phyloP scores from a whole-genome alignment of 2,113 vertebrate species.

The Naja naja region DNA sequence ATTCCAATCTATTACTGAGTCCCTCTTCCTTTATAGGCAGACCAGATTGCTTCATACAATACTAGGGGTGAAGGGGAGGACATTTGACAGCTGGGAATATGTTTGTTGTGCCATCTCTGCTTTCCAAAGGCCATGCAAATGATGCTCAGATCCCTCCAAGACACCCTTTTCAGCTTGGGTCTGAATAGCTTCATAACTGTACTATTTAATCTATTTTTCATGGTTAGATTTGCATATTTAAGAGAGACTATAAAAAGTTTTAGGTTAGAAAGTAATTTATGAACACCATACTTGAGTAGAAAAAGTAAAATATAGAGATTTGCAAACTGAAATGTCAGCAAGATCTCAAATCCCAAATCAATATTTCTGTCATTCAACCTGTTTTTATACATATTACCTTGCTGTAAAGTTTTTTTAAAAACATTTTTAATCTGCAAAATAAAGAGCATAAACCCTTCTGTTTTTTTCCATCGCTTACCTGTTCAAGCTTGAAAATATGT shows the following conservation, averaged over 20 bases:
- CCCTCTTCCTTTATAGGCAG: neutral
- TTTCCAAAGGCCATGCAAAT: neutral
- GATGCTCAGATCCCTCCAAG: neutral
- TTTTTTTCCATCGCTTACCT: conserved; percentile 72
- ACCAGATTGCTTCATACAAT: neutral
- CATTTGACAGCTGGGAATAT: neutral
- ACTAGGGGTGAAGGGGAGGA: neutral
- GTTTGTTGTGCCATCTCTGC: neutral
- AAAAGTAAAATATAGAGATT: neutral
- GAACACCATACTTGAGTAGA: neutral
- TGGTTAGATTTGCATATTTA: neutral
- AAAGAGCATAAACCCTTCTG: neutral
- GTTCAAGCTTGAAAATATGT: conserved; percentile 96
- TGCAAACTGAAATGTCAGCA: neutral
- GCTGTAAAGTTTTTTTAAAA: neutral
- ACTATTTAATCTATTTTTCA: neutral
- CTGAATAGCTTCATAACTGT: neutral
- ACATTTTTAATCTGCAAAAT: neutral
- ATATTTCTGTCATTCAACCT: neutral
- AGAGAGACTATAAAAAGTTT: neutral
- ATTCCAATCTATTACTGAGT: neutral
- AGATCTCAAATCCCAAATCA: neutral
- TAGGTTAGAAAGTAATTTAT: neutral
- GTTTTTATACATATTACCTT: neutral
- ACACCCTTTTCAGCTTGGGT: too few species aligned